Evolutionary conservation across 2,797 vertebrate species (phyloP), one percentile per base, ranked within the genome.

Genomic region (Eulemur albifrons): DNA sequence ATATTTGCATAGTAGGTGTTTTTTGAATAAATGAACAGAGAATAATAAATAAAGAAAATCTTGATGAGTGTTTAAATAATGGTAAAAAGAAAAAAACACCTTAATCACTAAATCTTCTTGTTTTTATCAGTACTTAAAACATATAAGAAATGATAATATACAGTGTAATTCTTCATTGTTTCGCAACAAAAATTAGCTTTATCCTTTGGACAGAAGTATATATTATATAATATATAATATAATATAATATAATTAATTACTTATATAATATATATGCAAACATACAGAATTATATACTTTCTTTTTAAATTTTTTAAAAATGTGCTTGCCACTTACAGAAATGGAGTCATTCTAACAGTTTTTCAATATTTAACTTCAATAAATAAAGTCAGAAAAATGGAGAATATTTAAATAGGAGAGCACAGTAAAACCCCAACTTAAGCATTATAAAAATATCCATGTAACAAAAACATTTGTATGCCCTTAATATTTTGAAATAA

Each of bases 321-420:
- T 2, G 2, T 70, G 3, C 21, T 21, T 30, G 35, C 0, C 3
- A 18, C 7, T 45, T 70, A 30, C 11, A 25, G 23, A 72, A 45
- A 7, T 35, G 18, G 12, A 77, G 0, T n/a, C 54, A 30, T 18
- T 45, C 15, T 30, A 14, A 52, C 18, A 70, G 13, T n/a, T 61
- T 40, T 30, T 30, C 35, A 20, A 2, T 17, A 27, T 50, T 90
- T 48, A 27, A 6, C n/a, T 21, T 77, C 32, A 52, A 50, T 75
- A 45, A 52, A 50, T 75, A 45, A 57, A 79, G 8, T 38, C 14
- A 27, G 27, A 83, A 77, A 45, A 50, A 70, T 27, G 15, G 21
- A 45, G 21, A 61, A 2, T 54, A 14, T 70, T 40, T 80, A 80
- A 86, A n/a, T 32, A 25, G 32, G 17, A 38, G 20, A 35, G 61